These are phyloP conservation scores for Streblospio benedicti DNA, from an alignment of 1,140 invertebrate genomes.

Conservation along the genomic window DNA sequence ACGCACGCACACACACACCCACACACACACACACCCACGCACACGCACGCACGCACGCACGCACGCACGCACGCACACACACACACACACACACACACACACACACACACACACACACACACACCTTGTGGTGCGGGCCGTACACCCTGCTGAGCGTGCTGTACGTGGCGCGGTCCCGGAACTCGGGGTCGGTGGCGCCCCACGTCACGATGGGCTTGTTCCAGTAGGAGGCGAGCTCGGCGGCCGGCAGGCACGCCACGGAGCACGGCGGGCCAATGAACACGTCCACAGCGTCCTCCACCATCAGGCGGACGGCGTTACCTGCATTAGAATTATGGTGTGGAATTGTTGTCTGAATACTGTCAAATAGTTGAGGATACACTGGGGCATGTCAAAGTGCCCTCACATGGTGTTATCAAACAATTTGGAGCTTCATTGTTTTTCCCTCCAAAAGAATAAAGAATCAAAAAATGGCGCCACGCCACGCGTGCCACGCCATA, in stretches of 20 bases:
- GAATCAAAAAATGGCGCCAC: too few species aligned
- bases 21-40: not conserved
- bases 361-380: too few species aligned
- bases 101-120: too few species aligned
- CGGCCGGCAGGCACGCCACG: not conserved
- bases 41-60: not conserved
- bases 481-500: too few species aligned
- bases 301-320: not conserved
- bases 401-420: too few species aligned
- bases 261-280: conserved; percentile 1
- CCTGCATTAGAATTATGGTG: too few species aligned
- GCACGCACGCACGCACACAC: conserved; percentile 2
- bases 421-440: too few species aligned
- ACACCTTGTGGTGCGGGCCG: too few species aligned
- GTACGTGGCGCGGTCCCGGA: not conserved
- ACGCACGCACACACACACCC: not conserved
- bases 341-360: too few species aligned
- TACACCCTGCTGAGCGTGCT: not conserved
- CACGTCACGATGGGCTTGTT: conserved; percentile 1
- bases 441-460: not conserved
- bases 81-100: not conserved
- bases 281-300: not conserved
- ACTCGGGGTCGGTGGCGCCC: not conserved
- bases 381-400: too few species aligned
- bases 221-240: conserved; percentile 2